A percentile compares a stretch with the other conserved stretches of the same genome.
These are phyloP conservation scores for Drosophila mayri DNA, from an alignment of 1,140 invertebrate genomes.

Conservation along the genomic window DNA sequence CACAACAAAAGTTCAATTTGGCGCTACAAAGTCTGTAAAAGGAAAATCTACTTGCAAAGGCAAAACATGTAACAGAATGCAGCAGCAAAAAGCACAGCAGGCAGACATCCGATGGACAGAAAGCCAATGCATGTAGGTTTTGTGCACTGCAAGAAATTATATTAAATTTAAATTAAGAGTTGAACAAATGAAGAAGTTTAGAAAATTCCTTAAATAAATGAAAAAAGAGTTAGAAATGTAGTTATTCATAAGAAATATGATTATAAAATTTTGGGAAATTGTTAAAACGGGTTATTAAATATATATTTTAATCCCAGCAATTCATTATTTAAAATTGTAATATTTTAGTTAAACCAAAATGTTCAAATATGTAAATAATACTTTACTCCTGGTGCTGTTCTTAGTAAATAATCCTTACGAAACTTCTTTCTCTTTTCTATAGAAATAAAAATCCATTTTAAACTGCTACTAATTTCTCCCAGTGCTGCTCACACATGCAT, in stretches of 20 bases:
- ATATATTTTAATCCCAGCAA: too few species aligned
- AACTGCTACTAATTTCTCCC: neutral
- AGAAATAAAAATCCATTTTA: neutral
- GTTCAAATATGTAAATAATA: too few species aligned
- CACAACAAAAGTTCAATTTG: slow-evolving; percentile 79
- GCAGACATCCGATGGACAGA: slow-evolving; percentile 63
- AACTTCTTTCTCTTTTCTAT: neutral
- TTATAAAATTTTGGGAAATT: neutral
- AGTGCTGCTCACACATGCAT: slow-evolving; percentile 1
- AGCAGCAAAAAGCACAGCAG: slow-evolving; percentile 39
- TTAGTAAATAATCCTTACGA: neutral
- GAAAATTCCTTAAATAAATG: neutral
- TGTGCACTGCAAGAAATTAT: slow-evolving; percentile 8
- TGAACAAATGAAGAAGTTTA: too few species aligned
- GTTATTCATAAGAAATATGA: neutral
- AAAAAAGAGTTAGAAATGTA: neutral
- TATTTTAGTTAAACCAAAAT: too few species aligned
- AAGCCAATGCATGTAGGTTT: slow-evolving; percentile 64
- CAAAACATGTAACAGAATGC: slow-evolving; percentile 70
- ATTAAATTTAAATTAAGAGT: neutral
- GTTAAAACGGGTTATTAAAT: too few species aligned
- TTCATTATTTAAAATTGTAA: too few species aligned
- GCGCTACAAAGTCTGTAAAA: slow-evolving; percentile 79
- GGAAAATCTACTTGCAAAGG: slow-evolving; percentile 66
- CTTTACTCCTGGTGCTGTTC: too few species aligned